phyloP scores from a whole-genome alignment of 2,888 invertebrate genomes.

The Thymelicus sylvestris region DNA sequence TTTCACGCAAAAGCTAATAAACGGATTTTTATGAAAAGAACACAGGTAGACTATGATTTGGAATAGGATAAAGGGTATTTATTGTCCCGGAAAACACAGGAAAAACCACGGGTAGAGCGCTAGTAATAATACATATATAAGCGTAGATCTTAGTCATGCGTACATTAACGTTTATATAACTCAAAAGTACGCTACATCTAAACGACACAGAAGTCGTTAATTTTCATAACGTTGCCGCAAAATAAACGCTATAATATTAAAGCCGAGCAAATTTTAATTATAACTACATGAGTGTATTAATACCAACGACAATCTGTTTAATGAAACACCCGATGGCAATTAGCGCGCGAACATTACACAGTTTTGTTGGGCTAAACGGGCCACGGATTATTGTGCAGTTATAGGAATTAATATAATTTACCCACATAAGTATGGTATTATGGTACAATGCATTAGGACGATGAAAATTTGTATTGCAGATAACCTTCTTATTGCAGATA shows the following conservation, averaged over 20 bases:
- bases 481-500: too few relatives aligned
- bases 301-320: constrained; percentile 45
- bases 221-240: constrained; percentile 12
- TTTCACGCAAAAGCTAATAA: too few relatives aligned
- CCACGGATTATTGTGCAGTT: constrained; percentile 32
- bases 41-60: too few relatives aligned
- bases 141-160: too few relatives aligned
- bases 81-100: too few relatives aligned
- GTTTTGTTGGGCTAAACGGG: constrained; percentile 40
- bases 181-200: background rate
- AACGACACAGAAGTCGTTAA: constrained; percentile 1
- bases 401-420: constrained; percentile 38
- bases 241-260: constrained; percentile 17
- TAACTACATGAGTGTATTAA: constrained; percentile 40
- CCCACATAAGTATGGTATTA: constrained; percentile 36
- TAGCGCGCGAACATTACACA: constrained; percentile 44
- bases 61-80: too few relatives aligned
- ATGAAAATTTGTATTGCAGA: too few relatives aligned
- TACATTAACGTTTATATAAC: background rate
- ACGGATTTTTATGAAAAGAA: too few relatives aligned
- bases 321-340: constrained; percentile 47
- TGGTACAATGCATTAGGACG: constrained; percentile 13
- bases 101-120: too few relatives aligned
- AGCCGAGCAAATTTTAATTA: constrained; percentile 26
- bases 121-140: too few relatives aligned